Percentiles rank a stretch among this genome's conserved stretches.
Conservation (phyloP, 2,797 vertebrate genomes). For the Chromis chromis region DNA sequence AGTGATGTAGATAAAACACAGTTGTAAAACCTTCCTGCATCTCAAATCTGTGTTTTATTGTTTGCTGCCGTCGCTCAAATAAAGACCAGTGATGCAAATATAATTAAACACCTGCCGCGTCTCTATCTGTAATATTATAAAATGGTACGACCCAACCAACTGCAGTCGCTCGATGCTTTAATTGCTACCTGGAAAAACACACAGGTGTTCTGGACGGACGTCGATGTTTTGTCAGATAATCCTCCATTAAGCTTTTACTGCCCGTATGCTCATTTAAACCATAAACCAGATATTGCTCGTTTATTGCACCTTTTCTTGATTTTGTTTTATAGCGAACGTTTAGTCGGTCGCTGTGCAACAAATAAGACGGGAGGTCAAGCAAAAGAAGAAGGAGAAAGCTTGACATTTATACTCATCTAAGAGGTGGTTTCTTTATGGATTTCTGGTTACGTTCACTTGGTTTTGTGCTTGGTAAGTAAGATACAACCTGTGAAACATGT, state of each 20-base stretch:
- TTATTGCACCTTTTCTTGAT: constrained; percentile 22
- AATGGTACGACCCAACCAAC: constrained; percentile 14
- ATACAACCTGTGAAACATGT: too few species aligned
- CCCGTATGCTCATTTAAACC: constrained; percentile 50
- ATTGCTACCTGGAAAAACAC: constrained; percentile 62
- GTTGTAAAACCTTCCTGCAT: neutral
- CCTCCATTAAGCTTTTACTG: constrained; percentile 43
- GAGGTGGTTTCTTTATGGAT: too few species aligned
- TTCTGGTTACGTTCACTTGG: too few species aligned
- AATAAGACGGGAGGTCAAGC: constrained; percentile 15
- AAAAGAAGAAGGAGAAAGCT: neutral
- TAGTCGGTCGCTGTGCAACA: neutral
- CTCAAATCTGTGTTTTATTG: neutral
- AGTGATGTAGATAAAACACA: neutral
- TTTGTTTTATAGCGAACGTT: constrained; percentile 33
- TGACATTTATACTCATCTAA: too few species aligned
- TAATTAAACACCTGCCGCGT: constrained; percentile 70
- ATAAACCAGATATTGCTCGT: constrained; percentile 4
- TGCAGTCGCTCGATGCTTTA: constrained; percentile 17
- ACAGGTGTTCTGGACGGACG: constrained; percentile 56
- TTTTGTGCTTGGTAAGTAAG: too few species aligned
- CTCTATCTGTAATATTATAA: constrained; percentile 33
- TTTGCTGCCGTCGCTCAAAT: constrained; percentile 22
- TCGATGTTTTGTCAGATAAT: constrained; percentile 49
- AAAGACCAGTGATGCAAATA: constrained; percentile 23